Conservation (phyloP, 2,113 vertebrate species). For the Acrocephalus arundinaceus region DNA sequence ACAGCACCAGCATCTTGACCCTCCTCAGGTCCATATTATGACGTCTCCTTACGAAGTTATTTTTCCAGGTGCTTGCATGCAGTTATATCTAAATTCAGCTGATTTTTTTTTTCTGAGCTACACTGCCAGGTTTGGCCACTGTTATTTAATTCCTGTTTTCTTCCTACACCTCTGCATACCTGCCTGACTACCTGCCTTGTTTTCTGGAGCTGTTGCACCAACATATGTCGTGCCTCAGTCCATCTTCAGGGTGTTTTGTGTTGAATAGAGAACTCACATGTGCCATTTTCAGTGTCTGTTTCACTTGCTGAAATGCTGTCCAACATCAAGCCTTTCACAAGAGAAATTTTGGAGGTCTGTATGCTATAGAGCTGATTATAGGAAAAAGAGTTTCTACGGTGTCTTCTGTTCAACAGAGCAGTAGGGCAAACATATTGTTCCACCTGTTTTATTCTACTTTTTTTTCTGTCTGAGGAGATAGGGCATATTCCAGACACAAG, state of each 20-base stretch:
- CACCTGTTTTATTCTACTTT: neutral
- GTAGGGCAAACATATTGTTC: neutral
- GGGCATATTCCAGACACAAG: neutral
- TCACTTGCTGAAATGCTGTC: neutral
- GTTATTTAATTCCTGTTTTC: neutral
- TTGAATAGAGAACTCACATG: neutral
- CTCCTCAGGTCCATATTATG: neutral
- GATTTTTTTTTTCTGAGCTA: neutral
- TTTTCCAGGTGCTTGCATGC: neutral
- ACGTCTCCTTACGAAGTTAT: neutral
- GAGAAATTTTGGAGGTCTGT: neutral
- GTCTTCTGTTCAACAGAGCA: neutral
- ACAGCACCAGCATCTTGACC: neutral
- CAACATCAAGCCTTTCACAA: neutral
- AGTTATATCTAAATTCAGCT: neutral
- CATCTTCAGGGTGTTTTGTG: neutral
- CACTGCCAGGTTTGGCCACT: neutral
- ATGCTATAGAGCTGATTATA: neutral
- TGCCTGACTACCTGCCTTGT: neutral
- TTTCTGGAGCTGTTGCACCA: neutral
- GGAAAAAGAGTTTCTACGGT: neutral
- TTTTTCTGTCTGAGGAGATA: neutral
- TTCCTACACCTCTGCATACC: neutral
- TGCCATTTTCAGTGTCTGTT: neutral
- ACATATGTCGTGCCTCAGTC: neutral